Evolutionary conservation across 2,888 invertebrate species (phyloP).

Genomic region (Melieria crassipennis): DNA sequence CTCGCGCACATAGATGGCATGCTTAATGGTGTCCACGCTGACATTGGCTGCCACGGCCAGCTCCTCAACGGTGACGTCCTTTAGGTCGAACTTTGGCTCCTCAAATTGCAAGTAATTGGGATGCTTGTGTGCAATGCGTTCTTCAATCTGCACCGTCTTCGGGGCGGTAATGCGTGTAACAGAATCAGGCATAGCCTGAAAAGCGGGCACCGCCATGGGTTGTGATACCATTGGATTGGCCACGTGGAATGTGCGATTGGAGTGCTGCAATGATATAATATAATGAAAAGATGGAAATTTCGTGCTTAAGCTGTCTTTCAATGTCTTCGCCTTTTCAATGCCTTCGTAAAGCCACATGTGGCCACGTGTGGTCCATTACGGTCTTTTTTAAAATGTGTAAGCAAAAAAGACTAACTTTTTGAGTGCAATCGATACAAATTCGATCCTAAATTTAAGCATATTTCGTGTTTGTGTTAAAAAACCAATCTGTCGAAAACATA

Average conservation of each 20-base stretch:
- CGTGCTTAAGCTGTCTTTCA: no score
- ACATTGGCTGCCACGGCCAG: conserved; percentile 79
- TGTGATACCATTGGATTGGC: conserved; percentile 54
- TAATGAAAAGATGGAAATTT: not conserved
- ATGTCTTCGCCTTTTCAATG: not conserved
- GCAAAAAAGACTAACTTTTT: no score
- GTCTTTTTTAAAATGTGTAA: no score
- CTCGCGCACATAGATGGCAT: conserved; percentile 77
- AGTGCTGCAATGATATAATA: conserved; percentile 43
- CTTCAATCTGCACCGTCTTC: conserved; percentile 38
- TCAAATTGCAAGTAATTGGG: conserved; percentile 61
- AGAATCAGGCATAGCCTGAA: conserved; percentile 69
- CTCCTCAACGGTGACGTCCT: conserved; percentile 66
- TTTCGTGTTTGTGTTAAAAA: no score
- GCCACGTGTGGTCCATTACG: no score
- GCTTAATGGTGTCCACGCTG: conserved; percentile 80
- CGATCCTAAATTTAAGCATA: no score
- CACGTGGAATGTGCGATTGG: conserved; percentile 59
- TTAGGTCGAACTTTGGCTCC: conserved; percentile 60
- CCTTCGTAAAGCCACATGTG: no score
- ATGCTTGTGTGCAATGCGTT: conserved; percentile 38
- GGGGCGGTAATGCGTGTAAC: conserved; percentile 55
- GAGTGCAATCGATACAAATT: no score
- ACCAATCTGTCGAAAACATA: no score
- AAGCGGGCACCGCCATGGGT: conserved; percentile 66